Base-by-base conservation (phyloP, 2,888 invertebrate genomes). In the Coelopa pilipes region DNA sequence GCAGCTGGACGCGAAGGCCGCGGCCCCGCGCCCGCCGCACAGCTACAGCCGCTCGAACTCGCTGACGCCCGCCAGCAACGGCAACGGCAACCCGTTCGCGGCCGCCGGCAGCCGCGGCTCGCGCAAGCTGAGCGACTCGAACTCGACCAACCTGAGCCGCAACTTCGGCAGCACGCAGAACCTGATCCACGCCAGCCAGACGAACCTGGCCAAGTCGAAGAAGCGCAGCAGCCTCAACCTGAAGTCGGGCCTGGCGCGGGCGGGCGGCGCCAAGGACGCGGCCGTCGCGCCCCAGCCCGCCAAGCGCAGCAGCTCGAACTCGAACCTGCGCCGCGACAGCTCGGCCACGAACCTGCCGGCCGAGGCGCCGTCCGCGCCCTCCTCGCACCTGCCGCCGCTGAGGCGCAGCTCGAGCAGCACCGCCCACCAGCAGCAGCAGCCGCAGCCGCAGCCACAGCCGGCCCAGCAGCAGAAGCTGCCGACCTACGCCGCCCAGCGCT, bases 81-180 rank as follows among this genome's bases (percentile, higher is more conserved):
- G 82, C 62, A 86, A 84, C 78, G 79, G 82, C 62, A 86, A 84
- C 78, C 82, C 84, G 4, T 83, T 85, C 47, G 80, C 82, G 4
- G 78, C 80, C 24, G 34, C 34, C 34, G 34, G 4, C 47, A 75
- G 68, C 62, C 80, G 79, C 9, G 78, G 81, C 1, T 80, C 79
- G 69, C 84, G 84, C 74, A 87, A 87, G 53, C 79, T 80, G 53
- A 83, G 83, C 73, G 82, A 82, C 65, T 75, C 74, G 11, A 83
- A 81, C 69, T 80, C 82, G 0, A 74, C 75, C 1, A 86, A 87
- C 75, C 78, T 87, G 59, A 86, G 82, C 68, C 84, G 87, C 15
- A 87, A 86, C 74, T 88, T 86, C 75, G 87, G 87, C 60, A 88
- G 88, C 80, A 87, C 88, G 11, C 88, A 88, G 70, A 88, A 88